Conservation (phyloP, 2,113 vertebrate genomes). For the Panthera leo region DNA sequence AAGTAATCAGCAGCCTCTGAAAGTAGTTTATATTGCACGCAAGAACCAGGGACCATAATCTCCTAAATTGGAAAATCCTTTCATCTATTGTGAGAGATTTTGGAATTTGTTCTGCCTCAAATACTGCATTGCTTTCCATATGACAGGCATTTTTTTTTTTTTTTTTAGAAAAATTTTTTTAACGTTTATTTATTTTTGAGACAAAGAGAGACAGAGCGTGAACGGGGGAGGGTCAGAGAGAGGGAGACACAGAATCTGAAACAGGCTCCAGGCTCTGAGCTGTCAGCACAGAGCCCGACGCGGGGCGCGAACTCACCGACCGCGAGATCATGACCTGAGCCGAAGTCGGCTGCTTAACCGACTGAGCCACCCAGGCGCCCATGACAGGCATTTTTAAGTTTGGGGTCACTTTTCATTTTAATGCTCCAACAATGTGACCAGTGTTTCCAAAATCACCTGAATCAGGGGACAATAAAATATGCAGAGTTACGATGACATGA, state of each 20-base stretch:
- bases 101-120: not conserved
- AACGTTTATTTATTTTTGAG: too few species aligned
- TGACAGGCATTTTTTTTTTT: not conserved
- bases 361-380: too few species aligned
- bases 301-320: too few species aligned
- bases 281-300: too few species aligned
- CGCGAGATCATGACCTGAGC: too few species aligned
- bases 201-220: too few species aligned
- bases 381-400: not conserved
- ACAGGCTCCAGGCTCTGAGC: too few species aligned
- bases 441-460: constrained; percentile 4
- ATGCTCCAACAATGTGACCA: not conserved
- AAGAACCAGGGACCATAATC: not conserved
- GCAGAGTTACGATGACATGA: not conserved
- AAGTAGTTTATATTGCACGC: not conserved
- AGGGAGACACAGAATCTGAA: too few species aligned
- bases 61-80: not conserved
- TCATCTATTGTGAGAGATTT: not conserved
- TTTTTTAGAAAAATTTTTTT: too few species aligned
- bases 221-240: too few species aligned
- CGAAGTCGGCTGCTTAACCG: too few species aligned
- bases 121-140: not conserved
- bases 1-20: not conserved
- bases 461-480: not conserved
- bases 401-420: constrained; percentile 37